Conservation (phyloP, 1,140 invertebrate species). For the Solenopsis invicta region DNA sequence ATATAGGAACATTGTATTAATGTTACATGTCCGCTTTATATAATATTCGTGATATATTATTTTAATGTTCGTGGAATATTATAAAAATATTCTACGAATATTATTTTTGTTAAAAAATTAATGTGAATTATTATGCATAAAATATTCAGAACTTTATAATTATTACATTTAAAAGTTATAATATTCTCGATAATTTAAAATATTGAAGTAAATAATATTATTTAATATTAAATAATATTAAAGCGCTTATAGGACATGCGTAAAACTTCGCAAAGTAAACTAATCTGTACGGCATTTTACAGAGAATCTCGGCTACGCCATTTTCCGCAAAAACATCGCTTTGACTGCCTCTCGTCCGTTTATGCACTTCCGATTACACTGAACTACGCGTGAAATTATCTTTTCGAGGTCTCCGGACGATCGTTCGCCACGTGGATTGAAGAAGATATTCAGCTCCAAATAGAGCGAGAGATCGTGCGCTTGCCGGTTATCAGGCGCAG, state of each 20-base stretch:
- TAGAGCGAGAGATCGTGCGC: conserved; percentile 7
- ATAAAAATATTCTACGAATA: too few species aligned
- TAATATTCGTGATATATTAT: too few species aligned
- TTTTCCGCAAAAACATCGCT: not conserved
- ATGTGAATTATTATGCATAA: too few species aligned
- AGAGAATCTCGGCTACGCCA: not conserved
- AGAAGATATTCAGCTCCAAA: not conserved
- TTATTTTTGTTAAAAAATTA: too few species aligned
- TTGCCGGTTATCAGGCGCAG: conserved; percentile 75
- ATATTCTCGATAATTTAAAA: too few species aligned
- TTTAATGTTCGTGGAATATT: too few species aligned
- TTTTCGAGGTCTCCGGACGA: not conserved
- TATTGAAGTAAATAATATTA: too few species aligned
- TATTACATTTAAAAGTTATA: too few species aligned
- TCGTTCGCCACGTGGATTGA: not conserved
- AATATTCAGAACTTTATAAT: too few species aligned
- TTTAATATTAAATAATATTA: too few species aligned
- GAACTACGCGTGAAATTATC: not conserved
- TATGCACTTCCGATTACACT: not conserved
- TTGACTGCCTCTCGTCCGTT: not conserved
- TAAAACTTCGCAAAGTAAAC: not conserved
- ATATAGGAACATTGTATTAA: too few species aligned
- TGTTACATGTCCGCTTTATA: too few species aligned
- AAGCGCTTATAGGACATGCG: not conserved
- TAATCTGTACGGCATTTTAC: not conserved